Base-by-base conservation (phyloP, 2,797 vertebrate genomes). In the Taenioides sp. region DNA sequence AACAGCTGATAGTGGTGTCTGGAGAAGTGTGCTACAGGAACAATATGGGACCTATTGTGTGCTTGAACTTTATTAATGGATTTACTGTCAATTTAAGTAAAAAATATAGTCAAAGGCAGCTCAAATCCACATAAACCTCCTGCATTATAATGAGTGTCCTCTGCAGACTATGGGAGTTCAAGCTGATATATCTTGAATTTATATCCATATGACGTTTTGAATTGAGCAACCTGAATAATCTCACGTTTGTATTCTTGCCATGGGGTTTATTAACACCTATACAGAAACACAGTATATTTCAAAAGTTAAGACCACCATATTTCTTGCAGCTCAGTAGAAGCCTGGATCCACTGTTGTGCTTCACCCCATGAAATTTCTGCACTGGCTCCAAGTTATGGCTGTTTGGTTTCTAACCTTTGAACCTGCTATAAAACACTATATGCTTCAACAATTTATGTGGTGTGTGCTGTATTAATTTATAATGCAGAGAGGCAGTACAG, bases 401-500 rank as follows among this genome's bases (percentile, higher is more conserved):
- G 49, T 28, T 66, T 52, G 64, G 47, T 49, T 69, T 80, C 73
- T 58, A 59, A 69, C 71, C 62, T 78, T 63, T 86, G 68, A 76
- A 73, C 70, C 63, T 58, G 20, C 74, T 27, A 23, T 64, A 55
- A 70, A 70, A 65, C 27, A 47, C 31, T 47, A 20, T 47, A 25
- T 14, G 43, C 70, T 79, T 80, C 52, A 82, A 79, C 75, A 83
- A 63, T 81, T 84, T 62, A 74, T 86, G 37, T 12, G 16, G 7
- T 47, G 71, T 43, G 4, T 17, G 37, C 65, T 43, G 64, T 75
- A 58, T 78, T 77, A 70, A 71, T 83, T 77, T 31, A 74, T 75
- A 43, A 74, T 63, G 63, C 71, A 76, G 65, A 43, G 12, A 49
- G 34, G 17, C 65, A 17, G 58, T 10, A 31, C 62, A 28, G 68